Conservation (phyloP, 1,140 invertebrate genomes). For the Sycobia sp. region DNA sequence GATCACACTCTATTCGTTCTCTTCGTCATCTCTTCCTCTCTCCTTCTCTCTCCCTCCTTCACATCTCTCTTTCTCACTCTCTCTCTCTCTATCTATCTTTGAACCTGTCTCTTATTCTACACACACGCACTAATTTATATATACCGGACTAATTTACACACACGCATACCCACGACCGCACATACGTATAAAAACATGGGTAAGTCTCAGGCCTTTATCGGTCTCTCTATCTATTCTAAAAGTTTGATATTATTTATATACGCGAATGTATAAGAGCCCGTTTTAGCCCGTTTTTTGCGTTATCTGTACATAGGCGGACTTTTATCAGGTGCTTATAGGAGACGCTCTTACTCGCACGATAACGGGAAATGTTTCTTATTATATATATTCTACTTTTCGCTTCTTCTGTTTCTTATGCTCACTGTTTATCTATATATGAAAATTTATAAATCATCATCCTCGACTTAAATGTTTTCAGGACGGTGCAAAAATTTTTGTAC, state of each 20-base stretch:
- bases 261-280: conserved; percentile 43
- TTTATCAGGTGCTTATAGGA: conserved; percentile 64
- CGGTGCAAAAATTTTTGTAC: too few relatives aligned
- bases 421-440: conserved; percentile 11
- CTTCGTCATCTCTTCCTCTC: too few relatives aligned
- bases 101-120: conserved; percentile 7
- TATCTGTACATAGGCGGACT: conserved; percentile 54
- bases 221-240: conserved; percentile 55
- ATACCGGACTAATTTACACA: too few relatives aligned
- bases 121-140: too few relatives aligned
- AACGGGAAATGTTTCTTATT: conserved; percentile 50
- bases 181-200: too few relatives aligned
- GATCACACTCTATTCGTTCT: too few relatives aligned
- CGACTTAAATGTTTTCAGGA: too few relatives aligned
- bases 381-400: too few relatives aligned
- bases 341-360: conserved; percentile 46
- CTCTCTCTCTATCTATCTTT: not conserved
- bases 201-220: conserved; percentile 59
- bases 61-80: too few relatives aligned
- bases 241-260: too few relatives aligned
- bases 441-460: too few relatives aligned
- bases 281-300: conserved; percentile 50
- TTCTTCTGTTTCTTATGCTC: conserved; percentile 15
- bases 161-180: too few relatives aligned
- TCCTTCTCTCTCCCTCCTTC: not conserved